Base-by-base conservation (phyloP, 2,113 vertebrate genomes). In the Toxotes chatareus region DNA sequence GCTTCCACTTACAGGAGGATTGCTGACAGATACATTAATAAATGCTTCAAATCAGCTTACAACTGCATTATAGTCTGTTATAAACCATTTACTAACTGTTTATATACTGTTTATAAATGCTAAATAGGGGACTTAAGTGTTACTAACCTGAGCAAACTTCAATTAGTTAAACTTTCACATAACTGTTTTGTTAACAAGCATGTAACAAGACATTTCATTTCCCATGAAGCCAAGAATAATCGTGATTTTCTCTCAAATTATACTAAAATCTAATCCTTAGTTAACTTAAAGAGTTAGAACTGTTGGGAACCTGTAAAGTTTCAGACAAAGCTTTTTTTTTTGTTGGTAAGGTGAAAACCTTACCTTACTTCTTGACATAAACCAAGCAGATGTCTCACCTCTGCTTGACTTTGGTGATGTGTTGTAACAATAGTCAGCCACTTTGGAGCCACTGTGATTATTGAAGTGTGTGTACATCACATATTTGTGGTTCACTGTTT, bases 401-500 rank as follows among this genome's bases (percentile, higher is more conserved):
- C 71, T 64, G 71, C 36, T 61, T 74, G 40, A 8, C 53, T 65
- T 46, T 34, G 27, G 36, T 17, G 0, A 14, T n/a, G 38, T 85
- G 79, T 83, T 66, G 70, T 19, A 77, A 81, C 38, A 44, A 14
- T 53, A 7, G 42, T 69, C 51, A 12, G 67, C 63, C 74, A 2
- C 72, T 23, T 13, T 40, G 55, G 77, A 84, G 78, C 46, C 65
- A 8, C 82, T 70, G 80, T 40, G 68, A 83, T 79, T 59, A 42
- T 70, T 11, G 11, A 65, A 40, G 66, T 79, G 80, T 87, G 84
- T 81, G 63, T 49, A 65, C 66, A 79, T 67, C 38, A 27, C 67
- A 32, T 73, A 42, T 74, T 73, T 82, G 63, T 65, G 60, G 67
- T 68, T 83, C 59, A 36, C 16, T 82, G 80, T 87, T 79, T 80